Base-by-base conservation (phyloP, 2,888 invertebrate genomes). In the Electrophaes corylata region DNA sequence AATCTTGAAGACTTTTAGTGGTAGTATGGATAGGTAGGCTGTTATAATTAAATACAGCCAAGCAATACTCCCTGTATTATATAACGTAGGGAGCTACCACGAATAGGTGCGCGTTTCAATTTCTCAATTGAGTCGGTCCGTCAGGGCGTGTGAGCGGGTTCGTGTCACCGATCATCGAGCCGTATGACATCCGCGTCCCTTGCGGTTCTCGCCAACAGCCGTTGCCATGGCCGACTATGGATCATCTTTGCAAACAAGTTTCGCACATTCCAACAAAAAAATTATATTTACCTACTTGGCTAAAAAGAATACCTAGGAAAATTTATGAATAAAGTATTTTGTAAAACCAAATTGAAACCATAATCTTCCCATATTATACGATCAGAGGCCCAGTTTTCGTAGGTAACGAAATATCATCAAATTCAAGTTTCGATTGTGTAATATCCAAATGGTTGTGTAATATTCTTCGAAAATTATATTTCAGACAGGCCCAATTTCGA, bases 61-160 rank as follows among this genome's bases (percentile, higher is more conserved):
- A 69, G 73, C 68, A 70, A 78, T 78, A n/a, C n/a, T n/a, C n/a
- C n/a, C n/a, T n/a, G n/a, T n/a, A n/a, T n/a, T n/a, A 71, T 71
- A 66, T 62, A 57, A 49, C 57, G 65, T 65, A 59, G 56, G 72
- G 68, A 63, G 73, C 79, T 83, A 82, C 83, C 76, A 70, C 76
- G 81, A 83, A 83, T 78, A 75, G 73, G 66, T 74, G 78, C 77
- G 77, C 81, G 78, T 82, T 88, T 89, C 87, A 87, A 90, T 90
- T 90, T 90, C 84, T 83, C 87, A 86, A 86, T 81, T 84, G 84
- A 88, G 83, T 86, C 83, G 86, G 83, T 84, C 83, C 85, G 88
- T 89, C 88, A 78, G 75, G 69, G 69, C 79, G 79, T 67, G 82
- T 91, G 88, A 88, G 83, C 81, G 6, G 26, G 26, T 29, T 29